Evolutionary conservation across 1,140 invertebrate genomes (phyloP).

Genomic region (Drosophila pandora): DNA sequence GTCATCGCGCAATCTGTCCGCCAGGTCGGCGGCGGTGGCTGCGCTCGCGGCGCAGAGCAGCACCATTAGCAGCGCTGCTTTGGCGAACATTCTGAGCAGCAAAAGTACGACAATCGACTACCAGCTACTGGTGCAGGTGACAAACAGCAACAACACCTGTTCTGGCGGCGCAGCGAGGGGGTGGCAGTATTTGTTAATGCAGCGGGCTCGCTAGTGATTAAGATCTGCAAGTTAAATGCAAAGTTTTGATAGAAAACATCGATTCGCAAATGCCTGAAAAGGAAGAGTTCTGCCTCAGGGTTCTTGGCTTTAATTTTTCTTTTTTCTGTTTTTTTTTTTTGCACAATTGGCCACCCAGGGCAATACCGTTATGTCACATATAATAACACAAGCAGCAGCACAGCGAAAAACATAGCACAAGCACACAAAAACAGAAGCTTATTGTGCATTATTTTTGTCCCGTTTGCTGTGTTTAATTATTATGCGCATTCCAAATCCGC

Average conservation of each 20-base stretch:
- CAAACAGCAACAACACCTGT: constrained; percentile 36
- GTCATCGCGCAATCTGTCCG: constrained; percentile 84
- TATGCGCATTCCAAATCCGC: constrained; percentile 60
- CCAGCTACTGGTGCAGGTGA: constrained; percentile 13
- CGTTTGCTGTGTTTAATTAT: constrained; percentile 48
- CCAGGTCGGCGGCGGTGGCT: constrained; percentile 59
- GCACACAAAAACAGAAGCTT: constrained; percentile 56
- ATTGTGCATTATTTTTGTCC: constrained; percentile 65
- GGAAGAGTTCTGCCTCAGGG: not conserved
- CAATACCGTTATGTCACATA: constrained; percentile 71
- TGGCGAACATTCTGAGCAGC: constrained; percentile 47
- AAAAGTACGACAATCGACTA: constrained; percentile 1
- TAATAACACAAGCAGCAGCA: constrained; percentile 46
- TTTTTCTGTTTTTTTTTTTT: constrained; percentile 3
- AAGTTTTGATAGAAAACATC: constrained; percentile 37
- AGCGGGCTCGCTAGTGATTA: constrained; percentile 24
- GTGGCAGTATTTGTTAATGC: constrained; percentile 68
- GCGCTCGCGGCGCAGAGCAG: constrained; percentile 50
- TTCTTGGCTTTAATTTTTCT: no score
- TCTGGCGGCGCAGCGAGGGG: constrained; percentile 27
- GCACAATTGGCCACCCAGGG: constrained; percentile 16
- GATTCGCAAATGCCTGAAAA: constrained; percentile 23
- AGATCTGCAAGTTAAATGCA: constrained; percentile 68
- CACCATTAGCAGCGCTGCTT: constrained; percentile 62
- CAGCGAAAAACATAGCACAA: constrained; percentile 26